Conservation (phyloP, 2,888 invertebrate genomes). For the Temnothorax ravouxi region DNA sequence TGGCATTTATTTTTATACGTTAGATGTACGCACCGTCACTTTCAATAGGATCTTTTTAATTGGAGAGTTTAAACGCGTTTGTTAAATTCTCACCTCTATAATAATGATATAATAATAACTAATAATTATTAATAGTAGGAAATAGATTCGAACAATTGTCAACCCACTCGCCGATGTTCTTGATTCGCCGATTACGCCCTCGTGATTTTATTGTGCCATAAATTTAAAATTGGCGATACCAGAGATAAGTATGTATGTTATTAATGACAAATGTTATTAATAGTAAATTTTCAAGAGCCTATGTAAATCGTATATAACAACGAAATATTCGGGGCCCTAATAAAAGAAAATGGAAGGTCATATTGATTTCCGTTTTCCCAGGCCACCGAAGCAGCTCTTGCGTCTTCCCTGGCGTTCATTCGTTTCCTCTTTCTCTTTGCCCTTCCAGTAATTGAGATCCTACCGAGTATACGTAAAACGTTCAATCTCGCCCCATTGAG, state of each 20-base stretch:
- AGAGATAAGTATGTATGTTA: constrained; percentile 49
- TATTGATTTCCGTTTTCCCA: constrained; percentile 72
- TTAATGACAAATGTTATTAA: constrained; percentile 58
- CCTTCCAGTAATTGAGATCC: constrained; percentile 67
- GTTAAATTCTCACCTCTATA: not conserved
- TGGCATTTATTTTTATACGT: constrained; percentile 22
- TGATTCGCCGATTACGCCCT: not conserved
- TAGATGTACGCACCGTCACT: too few species aligned
- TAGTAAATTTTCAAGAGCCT: constrained; percentile 62
- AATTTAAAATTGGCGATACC: constrained; percentile 77
- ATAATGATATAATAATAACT: not conserved
- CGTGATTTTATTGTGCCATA: constrained; percentile 76
- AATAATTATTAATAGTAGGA: not conserved
- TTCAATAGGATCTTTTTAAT: not conserved
- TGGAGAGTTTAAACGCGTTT: not conserved
- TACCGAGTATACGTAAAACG: constrained; percentile 72
- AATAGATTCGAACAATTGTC: not conserved
- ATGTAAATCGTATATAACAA: constrained; percentile 64
- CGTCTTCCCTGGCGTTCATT: constrained; percentile 56
- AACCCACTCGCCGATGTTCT: not conserved
- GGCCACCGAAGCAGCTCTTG: not conserved
- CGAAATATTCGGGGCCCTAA: constrained; percentile 69
- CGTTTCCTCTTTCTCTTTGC: constrained; percentile 52
- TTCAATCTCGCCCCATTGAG: constrained; percentile 74
- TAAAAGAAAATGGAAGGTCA: constrained; percentile 79